Base-by-base conservation (phyloP, 1,140 invertebrate species). In the Macrocentrus cingulum region DNA sequence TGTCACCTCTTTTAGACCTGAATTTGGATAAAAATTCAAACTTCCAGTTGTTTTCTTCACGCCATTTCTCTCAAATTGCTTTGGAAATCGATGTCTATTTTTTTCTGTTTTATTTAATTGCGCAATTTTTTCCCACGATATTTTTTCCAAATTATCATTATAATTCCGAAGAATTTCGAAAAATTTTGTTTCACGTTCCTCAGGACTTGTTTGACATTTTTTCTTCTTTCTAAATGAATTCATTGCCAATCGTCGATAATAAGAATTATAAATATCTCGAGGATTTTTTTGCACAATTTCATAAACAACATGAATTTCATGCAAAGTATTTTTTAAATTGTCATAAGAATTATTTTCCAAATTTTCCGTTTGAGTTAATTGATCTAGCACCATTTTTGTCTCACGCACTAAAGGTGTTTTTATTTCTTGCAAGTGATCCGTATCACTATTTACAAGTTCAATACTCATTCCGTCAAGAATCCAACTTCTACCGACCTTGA, bases 161-260 rank as follows among this genome's bases (percentile, higher is more conserved):
- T 68, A 66, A 9, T 32, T 51, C 51, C 54, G 59, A 2, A 68
- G 53, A 32, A 61, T 59, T 36, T 56, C 41, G 15, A 68, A 51
- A n/a, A 61, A 59, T 11, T 42, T 34, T 9, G 25, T n/a, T 48
- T 62, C 57, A 11, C 20, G 16, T 50, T 59, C 41, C 13, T 60
- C 19, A 4, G 13, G n/a, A n/a, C n/a, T 20, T 16, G 11, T 51
- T 16, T 56, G 20, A 19, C 13, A 6, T 53, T 34, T 50, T 25
- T 29, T 53, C 22, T 2, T 7, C 18, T 44, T 39, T 32, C 41
- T 8, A 8, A 20, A 53, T 49, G 13, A 29, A 22, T 25, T 11
- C n/a, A 34, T 18, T 20, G 37, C 6, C 7, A 36, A 25, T 8
- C 11, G 8, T 7, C 23, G 2, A 1, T 29, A 25, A 44, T 44